These are phyloP conservation scores for Hucho hucho DNA, from an alignment of 2,113 vertebrate species.

Conservation along the genomic window DNA sequence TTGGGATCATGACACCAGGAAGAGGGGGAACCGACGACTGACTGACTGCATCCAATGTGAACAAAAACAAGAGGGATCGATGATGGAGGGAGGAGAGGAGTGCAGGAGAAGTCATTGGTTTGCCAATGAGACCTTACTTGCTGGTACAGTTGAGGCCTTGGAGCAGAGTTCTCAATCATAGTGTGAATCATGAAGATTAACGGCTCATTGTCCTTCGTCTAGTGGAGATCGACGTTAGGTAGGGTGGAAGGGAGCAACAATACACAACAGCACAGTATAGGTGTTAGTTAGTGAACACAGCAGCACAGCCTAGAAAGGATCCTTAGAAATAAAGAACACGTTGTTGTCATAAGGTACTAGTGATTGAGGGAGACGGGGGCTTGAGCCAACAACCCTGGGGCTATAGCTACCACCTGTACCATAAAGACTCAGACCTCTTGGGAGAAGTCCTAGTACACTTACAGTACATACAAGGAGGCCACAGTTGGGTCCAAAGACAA, in stretches of 20 bases:
- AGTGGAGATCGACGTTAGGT: slow-evolving; percentile 70
- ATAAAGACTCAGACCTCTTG: background rate
- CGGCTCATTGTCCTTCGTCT: slow-evolving; percentile 99
- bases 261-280: slow-evolving; percentile 85
- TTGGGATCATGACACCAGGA: slow-evolving; percentile 25
- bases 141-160: slow-evolving; percentile 98
- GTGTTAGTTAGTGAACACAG: slow-evolving; percentile 41
- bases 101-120: slow-evolving; percentile 19
- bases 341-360: background rate
- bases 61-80: slow-evolving; percentile 31
- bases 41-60: slow-evolving; percentile 60
- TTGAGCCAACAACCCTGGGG: background rate
- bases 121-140: slow-evolving; percentile 91
- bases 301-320: background rate
- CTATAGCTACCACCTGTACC: background rate
- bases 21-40: background rate
- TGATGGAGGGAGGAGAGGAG: slow-evolving; percentile 26
- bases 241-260: slow-evolving; percentile 74
- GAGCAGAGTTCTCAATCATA: slow-evolving; percentile 99
- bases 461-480: background rate
- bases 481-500: background rate
- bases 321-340: background rate
- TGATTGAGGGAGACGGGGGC: background rate
- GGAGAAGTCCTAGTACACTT: background rate
- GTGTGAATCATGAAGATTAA: slow-evolving; percentile 99